Conservation (phyloP, 2,797 vertebrate species). For the Margarornis squamiger region DNA sequence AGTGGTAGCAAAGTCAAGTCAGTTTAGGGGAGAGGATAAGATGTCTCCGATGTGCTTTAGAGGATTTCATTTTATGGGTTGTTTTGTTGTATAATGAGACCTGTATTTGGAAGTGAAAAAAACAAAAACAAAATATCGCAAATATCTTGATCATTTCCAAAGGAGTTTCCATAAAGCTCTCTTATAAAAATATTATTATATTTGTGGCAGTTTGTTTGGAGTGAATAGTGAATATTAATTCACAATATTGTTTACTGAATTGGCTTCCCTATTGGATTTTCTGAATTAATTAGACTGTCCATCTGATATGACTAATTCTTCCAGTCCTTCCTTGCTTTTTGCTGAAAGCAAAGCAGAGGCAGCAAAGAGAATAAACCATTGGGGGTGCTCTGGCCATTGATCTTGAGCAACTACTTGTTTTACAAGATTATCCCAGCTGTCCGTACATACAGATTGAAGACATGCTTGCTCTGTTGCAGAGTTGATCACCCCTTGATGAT, state of each 20-base stretch:
- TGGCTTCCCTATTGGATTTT: not conserved
- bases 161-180: not conserved
- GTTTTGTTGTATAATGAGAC: not conserved
- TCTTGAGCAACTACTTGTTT: not conserved
- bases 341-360: not conserved
- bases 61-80: not conserved
- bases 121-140: accelerated
- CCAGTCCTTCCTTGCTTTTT: not conserved
- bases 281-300: not conserved
- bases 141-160: not conserved
- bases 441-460: not conserved
- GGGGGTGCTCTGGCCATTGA: not conserved
- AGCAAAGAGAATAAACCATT: not conserved
- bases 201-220: not conserved
- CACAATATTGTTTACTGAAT: not conserved
- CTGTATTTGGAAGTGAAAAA: not conserved
- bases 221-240: not conserved
- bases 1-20: not conserved
- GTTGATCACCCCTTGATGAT: not conserved
- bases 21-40: not conserved
- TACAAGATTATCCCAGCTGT: not conserved
- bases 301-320: not conserved
- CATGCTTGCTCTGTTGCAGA: not conserved
- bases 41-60: not conserved
- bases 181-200: not conserved